phyloP scores from a whole-genome alignment of 2,113 vertebrate genomes.

The Cyphomyrus plagiostoma region DNA sequence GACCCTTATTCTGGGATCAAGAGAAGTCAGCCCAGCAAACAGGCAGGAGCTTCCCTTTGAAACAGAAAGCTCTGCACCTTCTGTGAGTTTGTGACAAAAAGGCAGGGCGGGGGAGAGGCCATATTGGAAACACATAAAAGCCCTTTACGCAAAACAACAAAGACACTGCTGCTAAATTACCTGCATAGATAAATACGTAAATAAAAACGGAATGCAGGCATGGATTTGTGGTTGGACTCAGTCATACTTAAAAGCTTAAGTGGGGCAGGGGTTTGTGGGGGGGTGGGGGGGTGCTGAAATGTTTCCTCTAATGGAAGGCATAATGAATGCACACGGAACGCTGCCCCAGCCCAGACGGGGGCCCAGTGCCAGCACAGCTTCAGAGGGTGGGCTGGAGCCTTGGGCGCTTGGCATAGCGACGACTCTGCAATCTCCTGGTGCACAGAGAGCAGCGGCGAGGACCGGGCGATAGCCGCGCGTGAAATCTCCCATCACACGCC shows the following conservation, averaged over 20 bases:
- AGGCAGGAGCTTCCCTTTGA: not conserved
- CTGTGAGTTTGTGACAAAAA: slow-evolving; percentile 30
- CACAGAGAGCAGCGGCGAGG: slow-evolving; percentile 52
- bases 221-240: slow-evolving; percentile 53
- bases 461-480: slow-evolving; percentile 63
- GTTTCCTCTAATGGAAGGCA: slow-evolving; percentile 69
- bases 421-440: slow-evolving; percentile 53
- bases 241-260: slow-evolving; percentile 56
- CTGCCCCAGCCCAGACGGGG: slow-evolving; percentile 54
- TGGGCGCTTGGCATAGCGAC: slow-evolving; percentile 57
- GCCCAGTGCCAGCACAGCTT: slow-evolving; percentile 61
- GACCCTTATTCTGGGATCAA: slow-evolving; percentile 35
- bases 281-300: slow-evolving; percentile 51
- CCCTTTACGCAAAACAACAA: slow-evolving; percentile 55
- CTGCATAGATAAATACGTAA: slow-evolving; percentile 65
- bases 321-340: slow-evolving; percentile 63
- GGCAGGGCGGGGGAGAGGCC: slow-evolving; percentile 33
- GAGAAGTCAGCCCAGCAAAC: slow-evolving; percentile 16
- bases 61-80: slow-evolving; percentile 44
- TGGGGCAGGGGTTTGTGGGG: slow-evolving; percentile 35
- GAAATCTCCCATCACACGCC: slow-evolving; percentile 64
- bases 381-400: slow-evolving; percentile 58
- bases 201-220: slow-evolving; percentile 57
- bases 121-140: slow-evolving; percentile 57
- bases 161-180: slow-evolving; percentile 44